A percentile compares a stretch with the other conserved stretches of the same genome.
Evolutionary conservation across 2,888 invertebrate genomes (phyloP).

Genomic region (Drosophila lutescens): DNA sequence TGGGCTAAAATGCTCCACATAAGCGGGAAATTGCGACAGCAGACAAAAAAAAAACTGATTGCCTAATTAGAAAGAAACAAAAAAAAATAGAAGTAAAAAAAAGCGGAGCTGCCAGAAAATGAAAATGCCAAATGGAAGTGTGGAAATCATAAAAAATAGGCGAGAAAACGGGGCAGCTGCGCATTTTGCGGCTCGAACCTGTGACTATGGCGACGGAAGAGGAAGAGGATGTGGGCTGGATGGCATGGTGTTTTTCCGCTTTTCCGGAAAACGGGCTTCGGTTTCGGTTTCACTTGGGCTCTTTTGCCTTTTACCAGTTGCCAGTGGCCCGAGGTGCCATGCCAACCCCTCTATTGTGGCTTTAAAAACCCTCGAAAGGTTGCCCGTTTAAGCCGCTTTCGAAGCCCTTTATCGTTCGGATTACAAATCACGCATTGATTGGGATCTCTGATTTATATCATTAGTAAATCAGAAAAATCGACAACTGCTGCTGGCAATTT

Average conservation of each 20-base stretch:
- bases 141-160: constrained; percentile 22
- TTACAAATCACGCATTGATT: constrained; percentile 16
- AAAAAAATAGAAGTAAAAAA: background rate
- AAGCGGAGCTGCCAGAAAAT: constrained; percentile 6
- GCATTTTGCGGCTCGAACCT: constrained; percentile 6
- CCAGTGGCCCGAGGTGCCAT: constrained; percentile 8
- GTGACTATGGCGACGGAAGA: constrained; percentile 14
- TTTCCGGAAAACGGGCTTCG: constrained; percentile 23
- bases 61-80: constrained; percentile 56
- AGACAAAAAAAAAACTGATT: constrained; percentile 27
- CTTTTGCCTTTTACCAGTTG: constrained; percentile 1
- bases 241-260: constrained; percentile 5
- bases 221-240: background rate
- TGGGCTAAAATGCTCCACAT: constrained; percentile 29
- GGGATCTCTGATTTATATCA: constrained; percentile 12
- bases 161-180: constrained; percentile 21
- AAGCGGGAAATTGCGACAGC: constrained; percentile 8
- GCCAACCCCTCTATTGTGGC: constrained; percentile 11
- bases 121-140: constrained; percentile 28
- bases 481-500: background rate
- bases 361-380: constrained; percentile 4
- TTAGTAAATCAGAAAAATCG: constrained; percentile 1
- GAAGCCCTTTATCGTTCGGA: constrained; percentile 8
- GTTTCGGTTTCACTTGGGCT: constrained; percentile 14
- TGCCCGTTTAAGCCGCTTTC: constrained; percentile 7